Conservation (phyloP, 2,888 invertebrate species). For the Drosophila anomalipes region DNA sequence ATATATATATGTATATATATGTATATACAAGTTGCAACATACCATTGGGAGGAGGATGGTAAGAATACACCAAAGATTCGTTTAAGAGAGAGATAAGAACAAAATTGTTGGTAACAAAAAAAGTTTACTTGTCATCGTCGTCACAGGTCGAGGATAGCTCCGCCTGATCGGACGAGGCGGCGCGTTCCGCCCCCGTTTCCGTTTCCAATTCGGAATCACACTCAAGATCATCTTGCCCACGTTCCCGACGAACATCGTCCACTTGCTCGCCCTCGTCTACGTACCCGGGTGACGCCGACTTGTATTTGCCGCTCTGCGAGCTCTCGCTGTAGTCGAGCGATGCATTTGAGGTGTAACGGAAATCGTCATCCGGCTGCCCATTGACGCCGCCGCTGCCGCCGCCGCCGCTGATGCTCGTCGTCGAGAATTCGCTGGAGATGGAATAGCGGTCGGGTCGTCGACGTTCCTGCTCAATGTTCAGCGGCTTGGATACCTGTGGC, state of each 20-base stretch:
- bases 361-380: conserved; percentile 47
- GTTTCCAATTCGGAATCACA: conserved; percentile 34
- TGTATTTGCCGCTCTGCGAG: conserved; percentile 82
- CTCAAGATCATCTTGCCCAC: conserved; percentile 21
- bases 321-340: conserved; percentile 81
- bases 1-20: not conserved
- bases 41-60: conserved; percentile 7
- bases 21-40: conserved; percentile 1
- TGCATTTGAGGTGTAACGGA: conserved; percentile 74
- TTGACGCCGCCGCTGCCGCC: conserved; percentile 32
- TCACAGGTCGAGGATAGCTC: conserved; percentile 54
- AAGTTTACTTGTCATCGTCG: conserved; percentile 77
- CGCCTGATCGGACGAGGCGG: conserved; percentile 45
- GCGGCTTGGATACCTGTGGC: conserved; percentile 47
- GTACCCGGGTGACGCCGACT: conserved; percentile 85
- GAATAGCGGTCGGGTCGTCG: conserved; percentile 68
- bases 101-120: conserved; percentile 22
- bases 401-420: conserved; percentile 64
- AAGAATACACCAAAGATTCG: conserved; percentile 28
- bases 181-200: conserved; percentile 16
- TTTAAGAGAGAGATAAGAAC: conserved; percentile 7
- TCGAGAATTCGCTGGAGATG: conserved; percentile 79
- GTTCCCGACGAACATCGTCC: conserved; percentile 25
- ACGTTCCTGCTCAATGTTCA: conserved; percentile 73
- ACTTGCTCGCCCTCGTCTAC: conserved; percentile 52